Evolutionary conservation across 1,140 invertebrate species (phyloP).

Genomic region (Parasteatoda tepidariorum): DNA sequence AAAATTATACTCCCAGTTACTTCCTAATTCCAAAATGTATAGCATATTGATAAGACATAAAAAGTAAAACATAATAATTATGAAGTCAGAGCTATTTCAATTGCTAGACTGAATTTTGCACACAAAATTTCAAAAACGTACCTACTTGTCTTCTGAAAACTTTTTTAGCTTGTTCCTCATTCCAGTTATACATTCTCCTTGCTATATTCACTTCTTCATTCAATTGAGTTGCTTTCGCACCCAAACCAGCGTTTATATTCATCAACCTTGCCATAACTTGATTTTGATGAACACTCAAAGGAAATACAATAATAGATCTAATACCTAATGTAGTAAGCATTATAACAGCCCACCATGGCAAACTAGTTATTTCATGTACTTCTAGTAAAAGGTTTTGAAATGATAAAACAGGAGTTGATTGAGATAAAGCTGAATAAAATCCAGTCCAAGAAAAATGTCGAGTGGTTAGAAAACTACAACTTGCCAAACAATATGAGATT

Average conservation of each 20-base stretch:
- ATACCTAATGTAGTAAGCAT: slow-evolving; percentile 77
- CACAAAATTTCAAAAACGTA: neutral
- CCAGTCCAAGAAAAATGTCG: slow-evolving; percentile 10
- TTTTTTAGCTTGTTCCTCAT: slow-evolving; percentile 75
- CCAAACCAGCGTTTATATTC: slow-evolving; percentile 79
- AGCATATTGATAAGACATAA: no score
- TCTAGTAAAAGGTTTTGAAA: slow-evolving; percentile 39
- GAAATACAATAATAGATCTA: slow-evolving; percentile 77
- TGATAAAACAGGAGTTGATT: slow-evolving; percentile 34
- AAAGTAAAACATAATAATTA: neutral
- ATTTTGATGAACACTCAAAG: slow-evolving; percentile 78
- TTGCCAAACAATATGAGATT: no score
- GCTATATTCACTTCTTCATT: slow-evolving; percentile 78
- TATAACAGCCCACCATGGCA: slow-evolving; percentile 88
- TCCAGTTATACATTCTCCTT: slow-evolving; percentile 77
- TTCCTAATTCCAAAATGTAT: no score
- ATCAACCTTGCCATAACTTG: slow-evolving; percentile 77
- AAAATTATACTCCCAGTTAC: no score
- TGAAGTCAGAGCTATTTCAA: no score
- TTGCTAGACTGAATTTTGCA: no score
- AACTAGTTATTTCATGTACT: slow-evolving; percentile 77
- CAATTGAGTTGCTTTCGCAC: slow-evolving; percentile 77
- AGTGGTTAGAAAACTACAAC: slow-evolving; percentile 84
- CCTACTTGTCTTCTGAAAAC: slow-evolving; percentile 77
- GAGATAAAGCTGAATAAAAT: slow-evolving; percentile 28